Evolutionary conservation across 2,113 vertebrate genomes (phyloP).

Genomic region (Serilophus lunatus): DNA sequence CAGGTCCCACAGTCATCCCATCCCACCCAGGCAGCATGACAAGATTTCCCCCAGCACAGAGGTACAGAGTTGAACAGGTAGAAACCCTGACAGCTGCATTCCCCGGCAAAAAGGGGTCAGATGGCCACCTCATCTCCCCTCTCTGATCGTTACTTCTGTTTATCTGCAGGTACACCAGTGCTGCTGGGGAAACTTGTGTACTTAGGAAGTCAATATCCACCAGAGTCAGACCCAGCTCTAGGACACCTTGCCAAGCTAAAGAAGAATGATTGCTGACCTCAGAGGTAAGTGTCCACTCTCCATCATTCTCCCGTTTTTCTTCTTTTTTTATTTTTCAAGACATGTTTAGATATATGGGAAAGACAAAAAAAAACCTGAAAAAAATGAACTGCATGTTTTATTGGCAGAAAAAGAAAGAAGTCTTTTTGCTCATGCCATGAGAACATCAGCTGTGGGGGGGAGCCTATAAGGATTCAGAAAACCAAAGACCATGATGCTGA

Average conservation of each 20-base stretch:
- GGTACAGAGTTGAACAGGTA: background rate
- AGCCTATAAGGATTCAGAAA: background rate
- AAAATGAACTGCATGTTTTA: background rate
- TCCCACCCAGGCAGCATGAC: background rate
- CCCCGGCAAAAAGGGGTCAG: accelerated
- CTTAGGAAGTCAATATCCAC: background rate
- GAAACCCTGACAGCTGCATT: background rate
- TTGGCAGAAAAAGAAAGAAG: background rate
- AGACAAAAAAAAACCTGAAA: background rate
- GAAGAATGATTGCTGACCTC: background rate
- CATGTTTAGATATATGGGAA: background rate
- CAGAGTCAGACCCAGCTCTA: background rate
- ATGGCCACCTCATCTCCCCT: background rate
- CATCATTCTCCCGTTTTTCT: background rate
- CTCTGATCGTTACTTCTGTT: background rate
- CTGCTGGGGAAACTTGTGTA: background rate
- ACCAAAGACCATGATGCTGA: background rate
- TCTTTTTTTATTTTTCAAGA: background rate
- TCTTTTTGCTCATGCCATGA: background rate
- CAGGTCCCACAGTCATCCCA: background rate
- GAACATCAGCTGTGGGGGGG: background rate
- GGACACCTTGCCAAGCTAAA: background rate
- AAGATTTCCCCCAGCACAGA: background rate
- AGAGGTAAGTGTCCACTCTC: background rate
- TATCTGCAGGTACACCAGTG: background rate